A percentile compares a stretch with the other conserved stretches of the same genome.
phyloP scores from a whole-genome alignment of 2,888 invertebrate genomes.

The Drosophila emarginata region DNA sequence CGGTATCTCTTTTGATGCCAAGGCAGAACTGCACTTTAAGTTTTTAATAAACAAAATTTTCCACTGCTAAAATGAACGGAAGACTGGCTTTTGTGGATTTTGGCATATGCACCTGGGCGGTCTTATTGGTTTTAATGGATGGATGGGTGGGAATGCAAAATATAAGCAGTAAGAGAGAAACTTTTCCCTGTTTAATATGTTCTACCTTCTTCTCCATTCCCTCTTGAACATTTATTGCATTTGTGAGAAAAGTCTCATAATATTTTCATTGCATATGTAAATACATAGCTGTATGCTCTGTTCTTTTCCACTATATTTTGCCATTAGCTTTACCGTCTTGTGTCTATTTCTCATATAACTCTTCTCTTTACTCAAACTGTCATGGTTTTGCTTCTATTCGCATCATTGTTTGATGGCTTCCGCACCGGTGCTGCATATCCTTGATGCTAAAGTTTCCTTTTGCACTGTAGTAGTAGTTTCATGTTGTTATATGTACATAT shows the following conservation, averaged over 20 bases:
- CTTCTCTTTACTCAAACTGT: conserved; percentile 6
- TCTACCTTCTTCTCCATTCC: too few species aligned
- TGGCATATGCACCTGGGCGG: conserved; percentile 40
- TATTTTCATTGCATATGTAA: conserved; percentile 17
- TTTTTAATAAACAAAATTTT: conserved; percentile 55
- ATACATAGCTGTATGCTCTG: conserved; percentile 3
- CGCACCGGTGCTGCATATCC: conserved; percentile 51
- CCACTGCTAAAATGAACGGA: conserved; percentile 5
- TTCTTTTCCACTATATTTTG: conserved; percentile 16
- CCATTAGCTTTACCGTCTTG: conserved; percentile 37
- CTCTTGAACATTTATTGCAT: conserved; percentile 6
- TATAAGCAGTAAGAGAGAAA: neutral
- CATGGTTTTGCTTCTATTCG: conserved; percentile 29
- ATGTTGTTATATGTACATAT: conserved; percentile 35
- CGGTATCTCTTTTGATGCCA: conserved; percentile 9
- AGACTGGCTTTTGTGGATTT: conserved; percentile 41
- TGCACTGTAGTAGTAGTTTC: conserved; percentile 42
- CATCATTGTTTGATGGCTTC: conserved; percentile 74
- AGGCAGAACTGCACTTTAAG: conserved; percentile 17
- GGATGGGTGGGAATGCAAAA: conserved; percentile 1
- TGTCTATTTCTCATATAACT: conserved; percentile 16
- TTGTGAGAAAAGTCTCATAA: conserved; percentile 5
- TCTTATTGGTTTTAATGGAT: conserved; percentile 35
- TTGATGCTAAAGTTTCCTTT: conserved; percentile 63
- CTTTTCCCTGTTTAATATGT: neutral